Evolutionary conservation across 1,140 invertebrate genomes (phyloP).

Genomic region (Babylonia areolata): DNA sequence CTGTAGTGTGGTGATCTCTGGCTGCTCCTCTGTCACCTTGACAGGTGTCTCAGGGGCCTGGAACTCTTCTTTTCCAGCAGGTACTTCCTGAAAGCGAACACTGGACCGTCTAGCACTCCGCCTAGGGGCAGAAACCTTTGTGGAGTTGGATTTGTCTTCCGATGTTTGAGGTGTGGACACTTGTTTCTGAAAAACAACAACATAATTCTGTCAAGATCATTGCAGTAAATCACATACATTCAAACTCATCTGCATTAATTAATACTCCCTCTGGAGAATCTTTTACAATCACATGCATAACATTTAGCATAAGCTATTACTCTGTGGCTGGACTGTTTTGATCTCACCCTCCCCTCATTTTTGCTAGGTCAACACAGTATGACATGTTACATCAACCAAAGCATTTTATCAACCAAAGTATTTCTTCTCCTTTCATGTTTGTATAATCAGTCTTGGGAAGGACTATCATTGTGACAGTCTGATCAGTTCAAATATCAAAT

Average conservation of each 20-base stretch:
- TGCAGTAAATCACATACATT: not conserved
- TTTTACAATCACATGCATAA: too few relatives aligned
- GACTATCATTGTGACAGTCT: too few relatives aligned
- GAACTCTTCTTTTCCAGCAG: not conserved
- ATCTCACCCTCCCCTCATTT: too few relatives aligned
- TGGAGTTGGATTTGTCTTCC: not conserved
- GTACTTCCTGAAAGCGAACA: constrained; percentile 32
- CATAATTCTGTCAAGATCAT: not conserved
- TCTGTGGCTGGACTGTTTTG: too few relatives aligned
- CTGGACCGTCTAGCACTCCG: constrained; percentile 18
- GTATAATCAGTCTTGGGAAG: too few relatives aligned
- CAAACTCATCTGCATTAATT: not conserved
- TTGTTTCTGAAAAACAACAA: constrained; percentile 15
- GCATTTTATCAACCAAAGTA: too few relatives aligned
- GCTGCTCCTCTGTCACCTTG: not conserved
- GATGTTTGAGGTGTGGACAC: not conserved
- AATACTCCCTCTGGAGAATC: too few relatives aligned
- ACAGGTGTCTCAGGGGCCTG: not conserved
- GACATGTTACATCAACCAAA: too few relatives aligned
- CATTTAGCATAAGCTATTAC: too few relatives aligned
- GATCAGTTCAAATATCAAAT: too few relatives aligned
- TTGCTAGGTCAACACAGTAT: too few relatives aligned
- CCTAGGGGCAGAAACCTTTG: not conserved
- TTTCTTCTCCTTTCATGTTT: too few relatives aligned
- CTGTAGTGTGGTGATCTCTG: not conserved